Conservation (phyloP, 2,888 invertebrate species). For the Napeogenes inachia region DNA sequence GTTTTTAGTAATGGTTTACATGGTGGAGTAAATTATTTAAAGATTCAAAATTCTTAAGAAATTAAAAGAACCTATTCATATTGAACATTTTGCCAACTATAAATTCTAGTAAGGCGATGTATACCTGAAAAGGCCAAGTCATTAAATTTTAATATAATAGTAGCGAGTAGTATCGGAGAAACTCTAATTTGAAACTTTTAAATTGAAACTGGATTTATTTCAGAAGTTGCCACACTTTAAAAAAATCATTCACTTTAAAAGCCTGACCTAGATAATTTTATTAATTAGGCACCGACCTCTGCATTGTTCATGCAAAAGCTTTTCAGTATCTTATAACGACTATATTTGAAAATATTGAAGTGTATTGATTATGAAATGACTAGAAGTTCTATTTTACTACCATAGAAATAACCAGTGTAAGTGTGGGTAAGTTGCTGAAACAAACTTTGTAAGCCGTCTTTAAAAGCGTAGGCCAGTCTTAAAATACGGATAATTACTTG, state of each 20-base stretch:
- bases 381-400: background rate
- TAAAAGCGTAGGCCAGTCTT: constrained; percentile 40
- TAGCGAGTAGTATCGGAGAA: background rate
- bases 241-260: constrained; percentile 4
- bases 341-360: constrained; percentile 1
- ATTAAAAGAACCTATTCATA: no score
- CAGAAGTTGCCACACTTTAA: constrained; percentile 1
- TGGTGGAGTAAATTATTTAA: no score
- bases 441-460: constrained; percentile 31
- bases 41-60: no score
- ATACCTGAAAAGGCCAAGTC: no score
- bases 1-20: no score
- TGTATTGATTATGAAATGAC: background rate
- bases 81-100: no score
- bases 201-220: background rate
- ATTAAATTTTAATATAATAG: background rate
- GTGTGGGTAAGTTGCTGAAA: constrained; percentile 7
- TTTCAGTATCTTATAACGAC: background rate
- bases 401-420: background rate
- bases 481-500: constrained; percentile 69
- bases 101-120: no score
- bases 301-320: constrained; percentile 2
- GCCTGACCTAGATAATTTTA: constrained; percentile 6
- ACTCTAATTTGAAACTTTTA: constrained; percentile 1
- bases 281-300: constrained; percentile 1